Evolutionary conservation across 2,888 invertebrate species (phyloP).

Genomic region (Agrypnus murinus): DNA sequence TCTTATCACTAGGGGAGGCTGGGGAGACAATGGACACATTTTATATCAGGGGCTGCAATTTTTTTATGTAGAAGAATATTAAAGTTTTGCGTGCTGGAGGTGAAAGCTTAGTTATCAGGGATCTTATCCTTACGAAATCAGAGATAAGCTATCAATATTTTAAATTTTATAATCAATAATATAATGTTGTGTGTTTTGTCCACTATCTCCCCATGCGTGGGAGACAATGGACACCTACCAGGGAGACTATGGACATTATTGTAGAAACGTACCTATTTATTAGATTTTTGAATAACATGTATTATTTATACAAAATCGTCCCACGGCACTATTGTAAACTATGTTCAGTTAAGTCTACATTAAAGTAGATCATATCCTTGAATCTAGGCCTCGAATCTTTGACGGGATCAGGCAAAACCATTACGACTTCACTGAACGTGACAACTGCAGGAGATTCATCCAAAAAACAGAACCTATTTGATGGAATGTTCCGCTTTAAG

Average conservation of each 20-base stretch:
- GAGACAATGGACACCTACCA: slow-evolving; percentile 12
- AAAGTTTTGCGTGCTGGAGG: neutral
- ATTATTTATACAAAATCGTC: too few relatives aligned
- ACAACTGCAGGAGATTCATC: slow-evolving; percentile 28
- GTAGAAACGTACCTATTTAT: neutral
- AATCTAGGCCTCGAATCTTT: slow-evolving; percentile 39
- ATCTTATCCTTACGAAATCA: neutral
- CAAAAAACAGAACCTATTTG: slow-evolving; percentile 32
- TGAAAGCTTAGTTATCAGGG: neutral
- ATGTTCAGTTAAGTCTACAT: slow-evolving; percentile 33
- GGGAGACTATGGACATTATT: neutral
- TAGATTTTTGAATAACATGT: neutral
- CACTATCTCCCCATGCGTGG: slow-evolving; percentile 5
- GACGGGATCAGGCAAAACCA: slow-evolving; percentile 38
- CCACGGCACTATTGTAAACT: slow-evolving; percentile 8
- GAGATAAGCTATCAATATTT: neutral
- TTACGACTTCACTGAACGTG: slow-evolving; percentile 28
- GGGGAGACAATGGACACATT: slow-evolving; percentile 14
- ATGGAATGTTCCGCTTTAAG: slow-evolving; percentile 32
- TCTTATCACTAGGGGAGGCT: slow-evolving; percentile 8
- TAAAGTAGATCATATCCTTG: slow-evolving; percentile 43
- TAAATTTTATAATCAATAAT: neutral
- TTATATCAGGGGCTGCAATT: neutral
- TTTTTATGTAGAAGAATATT: neutral
- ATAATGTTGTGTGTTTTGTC: neutral